phyloP scores from a whole-genome alignment of 2,797 vertebrate species.

The Nothura maculosa region DNA sequence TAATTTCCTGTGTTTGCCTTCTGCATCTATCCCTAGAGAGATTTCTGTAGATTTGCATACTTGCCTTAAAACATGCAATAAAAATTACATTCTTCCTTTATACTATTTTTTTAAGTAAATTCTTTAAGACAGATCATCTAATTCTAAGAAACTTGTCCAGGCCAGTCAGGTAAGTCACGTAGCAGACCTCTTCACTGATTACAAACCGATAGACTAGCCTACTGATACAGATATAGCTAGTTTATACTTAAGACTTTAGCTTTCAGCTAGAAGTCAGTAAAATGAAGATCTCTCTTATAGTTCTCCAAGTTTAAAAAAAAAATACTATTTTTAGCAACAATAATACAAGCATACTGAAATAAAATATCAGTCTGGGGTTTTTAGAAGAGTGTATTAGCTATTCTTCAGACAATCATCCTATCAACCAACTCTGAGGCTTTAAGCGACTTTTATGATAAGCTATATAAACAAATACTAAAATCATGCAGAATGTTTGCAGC shows the following conservation, averaged over 20 bases:
- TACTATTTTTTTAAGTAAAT: background rate
- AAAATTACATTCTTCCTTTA: background rate
- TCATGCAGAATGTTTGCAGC: background rate
- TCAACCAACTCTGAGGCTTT: background rate
- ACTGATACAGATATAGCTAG: background rate
- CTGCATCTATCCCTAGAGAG: background rate
- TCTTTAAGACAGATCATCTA: background rate
- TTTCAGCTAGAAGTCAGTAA: background rate
- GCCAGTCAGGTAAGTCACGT: background rate
- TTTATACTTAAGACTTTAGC: background rate
- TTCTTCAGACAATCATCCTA: background rate
- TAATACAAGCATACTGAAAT: background rate
- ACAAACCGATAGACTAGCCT: background rate
- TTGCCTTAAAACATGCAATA: background rate
- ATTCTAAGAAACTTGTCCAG: background rate
- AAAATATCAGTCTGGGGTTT: background rate
- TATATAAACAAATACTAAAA: background rate
- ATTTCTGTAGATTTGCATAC: background rate
- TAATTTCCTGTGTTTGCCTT: background rate
- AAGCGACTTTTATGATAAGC: background rate
- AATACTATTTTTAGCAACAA: background rate
- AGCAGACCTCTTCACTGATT: background rate
- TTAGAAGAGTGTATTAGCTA: background rate
- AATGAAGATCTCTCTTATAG: background rate
- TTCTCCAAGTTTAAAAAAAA: background rate